Percentiles rank a stretch among this genome's conserved stretches.
phyloP scores from a whole-genome alignment of 2,888 invertebrate species.

The Limenitis camilla region DNA sequence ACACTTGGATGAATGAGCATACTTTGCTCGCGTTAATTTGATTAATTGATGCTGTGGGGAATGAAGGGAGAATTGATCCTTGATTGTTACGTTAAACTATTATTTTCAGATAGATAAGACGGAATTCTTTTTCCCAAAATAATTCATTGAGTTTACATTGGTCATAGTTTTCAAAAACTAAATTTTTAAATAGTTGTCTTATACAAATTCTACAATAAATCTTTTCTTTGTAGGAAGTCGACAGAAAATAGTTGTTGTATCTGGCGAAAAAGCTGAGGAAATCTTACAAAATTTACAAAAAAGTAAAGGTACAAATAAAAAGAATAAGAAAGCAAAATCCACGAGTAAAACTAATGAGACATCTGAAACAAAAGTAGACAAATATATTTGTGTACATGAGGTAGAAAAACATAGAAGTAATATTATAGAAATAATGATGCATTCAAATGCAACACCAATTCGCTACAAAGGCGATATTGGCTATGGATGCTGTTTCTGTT shows the following conservation, averaged over 20 bases:
- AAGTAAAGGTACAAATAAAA: not conserved
- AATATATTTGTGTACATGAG: conserved; percentile 27
- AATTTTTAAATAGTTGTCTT: not conserved
- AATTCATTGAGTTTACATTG: not conserved
- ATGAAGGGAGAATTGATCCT: too few species aligned
- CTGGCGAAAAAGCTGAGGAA: conserved; percentile 10
- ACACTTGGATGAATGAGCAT: too few species aligned
- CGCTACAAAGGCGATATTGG: conserved; percentile 29
- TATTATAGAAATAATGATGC: conserved; percentile 31
- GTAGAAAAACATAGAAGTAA: conserved; percentile 51
- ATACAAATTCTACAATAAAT: conserved; percentile 1
- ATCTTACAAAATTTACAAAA: conserved; percentile 4
- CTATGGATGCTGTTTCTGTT: conserved; percentile 39
- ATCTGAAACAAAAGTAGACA: not conserved
- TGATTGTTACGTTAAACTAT: too few species aligned
- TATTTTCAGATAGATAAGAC: too few species aligned
- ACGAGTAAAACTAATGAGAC: not conserved
- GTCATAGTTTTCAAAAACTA: not conserved
- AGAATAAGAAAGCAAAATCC: not conserved
- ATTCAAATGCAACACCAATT: conserved; percentile 44
- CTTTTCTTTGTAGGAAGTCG: conserved; percentile 27
- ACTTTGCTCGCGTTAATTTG: too few species aligned
- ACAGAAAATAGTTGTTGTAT: conserved; percentile 15
- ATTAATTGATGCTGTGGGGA: too few species aligned
- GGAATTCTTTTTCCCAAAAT: not conserved